phyloP scores from a whole-genome alignment of 2,797 vertebrate species.

The Melanotaenia boesemani region DNA sequence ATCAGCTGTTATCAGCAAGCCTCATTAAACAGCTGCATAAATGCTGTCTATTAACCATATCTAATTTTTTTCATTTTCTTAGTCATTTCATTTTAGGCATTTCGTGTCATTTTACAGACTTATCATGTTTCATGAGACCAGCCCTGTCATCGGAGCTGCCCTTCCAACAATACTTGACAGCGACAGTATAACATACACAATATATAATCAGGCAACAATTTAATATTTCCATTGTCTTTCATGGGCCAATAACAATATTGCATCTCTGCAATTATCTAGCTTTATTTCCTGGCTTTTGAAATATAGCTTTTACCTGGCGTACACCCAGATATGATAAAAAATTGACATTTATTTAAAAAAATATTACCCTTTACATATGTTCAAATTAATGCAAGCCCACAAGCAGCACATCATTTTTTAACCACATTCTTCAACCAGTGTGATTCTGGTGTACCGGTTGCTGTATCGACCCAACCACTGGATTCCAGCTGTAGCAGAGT shows the following conservation, averaged over 20 bases:
- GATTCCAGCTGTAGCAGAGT: constrained; percentile 49
- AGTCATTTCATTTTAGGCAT: no score
- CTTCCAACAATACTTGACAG: neutral
- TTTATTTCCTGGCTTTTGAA: neutral
- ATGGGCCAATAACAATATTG: neutral
- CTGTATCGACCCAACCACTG: constrained; percentile 66
- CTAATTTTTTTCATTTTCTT: no score
- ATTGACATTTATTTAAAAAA: constrained; percentile 50
- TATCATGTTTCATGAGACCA: neutral
- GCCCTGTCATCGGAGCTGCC: neutral
- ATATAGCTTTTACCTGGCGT: neutral
- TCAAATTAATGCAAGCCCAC: constrained; percentile 11
- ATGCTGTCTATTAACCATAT: no score
- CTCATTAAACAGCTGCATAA: no score
- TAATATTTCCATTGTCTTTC: neutral
- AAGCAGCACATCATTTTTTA: constrained; percentile 64
- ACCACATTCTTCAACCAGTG: constrained; percentile 49
- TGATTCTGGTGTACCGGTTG: constrained; percentile 50
- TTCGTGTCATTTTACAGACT: no score
- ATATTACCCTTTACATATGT: constrained; percentile 43
- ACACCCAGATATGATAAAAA: constrained; percentile 16
- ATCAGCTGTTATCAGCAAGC: no score
- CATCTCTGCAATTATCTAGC: constrained; percentile 18
- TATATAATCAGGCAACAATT: neutral
- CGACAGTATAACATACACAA: neutral